phyloP scores from a whole-genome alignment of 2,797 vertebrate genomes.

The Ctenopoma multispine region DNA sequence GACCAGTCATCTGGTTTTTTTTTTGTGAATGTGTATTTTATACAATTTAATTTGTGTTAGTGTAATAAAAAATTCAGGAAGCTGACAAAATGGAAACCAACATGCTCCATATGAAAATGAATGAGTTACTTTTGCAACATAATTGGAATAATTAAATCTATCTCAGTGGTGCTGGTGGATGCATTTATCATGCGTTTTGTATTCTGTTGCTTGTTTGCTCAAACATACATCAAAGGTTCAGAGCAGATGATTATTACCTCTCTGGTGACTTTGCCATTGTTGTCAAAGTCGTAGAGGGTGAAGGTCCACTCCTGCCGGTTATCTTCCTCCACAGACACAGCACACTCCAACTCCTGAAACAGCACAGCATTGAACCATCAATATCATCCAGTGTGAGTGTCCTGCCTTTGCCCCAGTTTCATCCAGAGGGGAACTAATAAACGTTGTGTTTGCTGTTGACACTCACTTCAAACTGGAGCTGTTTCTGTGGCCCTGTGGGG shows the following conservation, averaged over 20 bases:
- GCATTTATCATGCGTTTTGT: too few species aligned
- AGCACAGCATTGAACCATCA: slow-evolving; percentile 35
- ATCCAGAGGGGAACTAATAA: slow-evolving; percentile 65
- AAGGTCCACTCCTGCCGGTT: slow-evolving; percentile 99
- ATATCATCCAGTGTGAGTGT: slow-evolving; percentile 26
- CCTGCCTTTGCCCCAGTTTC: slow-evolving; percentile 60
- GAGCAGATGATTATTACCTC: slow-evolving; percentile 85
- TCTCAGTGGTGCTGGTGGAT: too few species aligned
- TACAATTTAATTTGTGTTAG: neutral
- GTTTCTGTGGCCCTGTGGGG: slow-evolving; percentile 89
- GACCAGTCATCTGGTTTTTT: neutral
- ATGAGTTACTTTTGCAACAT: too few species aligned
- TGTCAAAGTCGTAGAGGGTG: slow-evolving; percentile 99
- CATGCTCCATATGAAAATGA: neutral
- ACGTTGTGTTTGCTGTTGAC: slow-evolving; percentile 61
- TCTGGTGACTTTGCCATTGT: slow-evolving; percentile 97
- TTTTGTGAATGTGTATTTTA: neutral
- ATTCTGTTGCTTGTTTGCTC: neutral
- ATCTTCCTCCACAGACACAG: slow-evolving; percentile 97
- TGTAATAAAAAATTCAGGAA: neutral
- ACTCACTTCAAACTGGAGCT: slow-evolving; percentile 98
- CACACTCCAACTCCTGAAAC: slow-evolving; percentile 96
- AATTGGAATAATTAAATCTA: too few species aligned
- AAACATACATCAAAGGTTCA: slow-evolving; percentile 9
- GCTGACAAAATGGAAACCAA: neutral